Evolutionary conservation across 2,797 vertebrate species (phyloP), one percentile per base, ranked within the genome.

Genomic region (Microcaecilia unicolor): DNA sequence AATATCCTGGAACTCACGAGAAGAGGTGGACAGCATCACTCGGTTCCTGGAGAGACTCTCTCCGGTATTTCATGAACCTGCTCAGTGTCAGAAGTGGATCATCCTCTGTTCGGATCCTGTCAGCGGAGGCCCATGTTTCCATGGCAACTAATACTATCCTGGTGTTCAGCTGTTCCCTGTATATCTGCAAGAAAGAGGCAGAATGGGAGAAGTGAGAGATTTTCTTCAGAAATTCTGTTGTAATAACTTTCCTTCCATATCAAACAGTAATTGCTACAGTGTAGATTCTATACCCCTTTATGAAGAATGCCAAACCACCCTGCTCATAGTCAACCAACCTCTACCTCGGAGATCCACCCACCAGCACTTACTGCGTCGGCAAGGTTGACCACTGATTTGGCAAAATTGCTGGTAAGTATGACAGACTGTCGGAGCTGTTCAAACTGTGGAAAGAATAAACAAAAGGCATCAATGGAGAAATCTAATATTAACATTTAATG

Each of bases 341-440:
- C n/a, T n/a, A n/a, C n/a, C n/a, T n/a, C n/a, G n/a, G 24, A 14
- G 8, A 3, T 8, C 22, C n/a, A 7, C 10, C 4, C 4, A 8
- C n/a, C 6, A 2, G 5, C 22, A 50, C 89, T 88, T 57, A 96
- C 92, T 70, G 87, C 86, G 24, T 94, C 91, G 0, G 91, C 91
- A 67, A 91, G 83, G 76, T 95, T 95, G 72, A 94, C 92, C 60
- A 94, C 89, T 0, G 92, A 90, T 83, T 94, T 97, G 73, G 91
- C 91, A 9, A 91, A 95, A 74, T 92, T 93, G 81, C 87, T 92
- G 67, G 92, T 90, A 70, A 93, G 88, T 67, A 83, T 81, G 53
- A 82, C 84, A 0, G 90, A 93, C 21, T 82, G 80, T 13, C 88
- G 86, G 66, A 87, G 77, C 78, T 93, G 89, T 51, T 83, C 67